Base-by-base conservation (phyloP, 2,888 invertebrate genomes). In the Drosophila koepferae region DNA sequence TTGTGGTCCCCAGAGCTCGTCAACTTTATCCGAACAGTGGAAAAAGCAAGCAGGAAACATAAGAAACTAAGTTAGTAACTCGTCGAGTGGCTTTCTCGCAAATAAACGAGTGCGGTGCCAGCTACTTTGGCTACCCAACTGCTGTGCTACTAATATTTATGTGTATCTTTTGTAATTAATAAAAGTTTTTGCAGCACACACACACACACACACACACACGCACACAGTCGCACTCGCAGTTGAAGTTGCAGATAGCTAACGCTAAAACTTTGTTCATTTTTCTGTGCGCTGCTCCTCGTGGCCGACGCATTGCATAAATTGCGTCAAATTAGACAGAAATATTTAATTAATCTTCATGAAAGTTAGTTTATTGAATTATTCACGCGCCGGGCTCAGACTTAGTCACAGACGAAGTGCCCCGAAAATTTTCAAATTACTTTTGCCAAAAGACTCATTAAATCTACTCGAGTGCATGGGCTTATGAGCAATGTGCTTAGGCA, bases 291-390 rank as follows among this genome's bases (percentile, higher is more conserved):
- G 28, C n/a, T n/a, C 1, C 14, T 36, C 28, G 23, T 41, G 60
- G 40, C 38, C 49, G 31, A 55, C 65, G 75, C 72, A 73, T 85
- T 88, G 88, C 82, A 88, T 85, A 86, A 86, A 90, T 86, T 86
- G 89, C 80, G 75, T 83, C 89, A 86, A 86, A 86, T 90, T 88
- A 90, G 90, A 86, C 86, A 86, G 90, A 90, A 86, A 86, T 86
- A 86, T 86, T 86, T 88, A 86, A 86, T 86, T 90, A 90, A 90
- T 86, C 90, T 86, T 67, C 61, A 79, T 76, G 71, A 86, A 86
- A 86, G 70, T 86, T 88, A 77, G 73, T 90, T 88, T 87, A 89
- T 86, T 86, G 82, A 88, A 86, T 86, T 82, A 81, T 86, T 79
- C 72, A 74, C 79, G 60, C 71, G 60, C 71, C 80, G 68, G 36